Evolutionary conservation across 2,888 invertebrate species (phyloP).

Genomic region (Apoderus coryli): DNA sequence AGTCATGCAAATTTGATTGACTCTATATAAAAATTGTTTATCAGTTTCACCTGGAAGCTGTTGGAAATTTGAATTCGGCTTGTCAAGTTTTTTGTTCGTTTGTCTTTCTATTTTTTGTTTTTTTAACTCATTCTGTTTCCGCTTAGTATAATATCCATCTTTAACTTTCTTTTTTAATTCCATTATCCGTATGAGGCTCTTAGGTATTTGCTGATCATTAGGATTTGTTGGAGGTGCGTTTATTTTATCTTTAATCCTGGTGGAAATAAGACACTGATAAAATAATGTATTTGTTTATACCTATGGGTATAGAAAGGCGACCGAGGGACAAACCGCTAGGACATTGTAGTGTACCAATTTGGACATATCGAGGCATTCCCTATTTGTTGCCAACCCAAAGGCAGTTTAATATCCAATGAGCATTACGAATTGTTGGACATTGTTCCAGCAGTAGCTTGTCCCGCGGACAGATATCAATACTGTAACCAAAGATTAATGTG

Average conservation of each 20-base stretch:
- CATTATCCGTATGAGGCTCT: slow-evolving; percentile 50
- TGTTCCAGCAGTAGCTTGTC: too few species aligned
- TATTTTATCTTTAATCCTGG: slow-evolving; percentile 54
- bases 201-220: slow-evolving; percentile 60
- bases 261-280: too few species aligned
- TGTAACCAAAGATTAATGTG: too few species aligned
- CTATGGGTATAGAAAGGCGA: too few species aligned
- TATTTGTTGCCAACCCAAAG: too few species aligned
- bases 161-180: slow-evolving; percentile 38
- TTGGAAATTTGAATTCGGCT: slow-evolving; percentile 39
- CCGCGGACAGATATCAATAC: too few species aligned
- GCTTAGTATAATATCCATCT: slow-evolving; percentile 19
- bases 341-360: too few species aligned
- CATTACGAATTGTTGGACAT: too few species aligned
- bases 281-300: too few species aligned
- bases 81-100: slow-evolving; percentile 27
- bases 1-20: slow-evolving; percentile 46
- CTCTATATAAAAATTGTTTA: slow-evolving; percentile 46
- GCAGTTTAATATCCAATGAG: too few species aligned
- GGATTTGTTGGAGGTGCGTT: slow-evolving; percentile 58
- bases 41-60: slow-evolving; percentile 47
- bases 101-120: slow-evolving; percentile 8
- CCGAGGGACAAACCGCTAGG: too few species aligned
- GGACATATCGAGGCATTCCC: too few species aligned
- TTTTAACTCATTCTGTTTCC: slow-evolving; percentile 19